These are phyloP conservation scores for Channallabes apus DNA, from an alignment of 2,797 vertebrate genomes.

Conservation along the genomic window DNA sequence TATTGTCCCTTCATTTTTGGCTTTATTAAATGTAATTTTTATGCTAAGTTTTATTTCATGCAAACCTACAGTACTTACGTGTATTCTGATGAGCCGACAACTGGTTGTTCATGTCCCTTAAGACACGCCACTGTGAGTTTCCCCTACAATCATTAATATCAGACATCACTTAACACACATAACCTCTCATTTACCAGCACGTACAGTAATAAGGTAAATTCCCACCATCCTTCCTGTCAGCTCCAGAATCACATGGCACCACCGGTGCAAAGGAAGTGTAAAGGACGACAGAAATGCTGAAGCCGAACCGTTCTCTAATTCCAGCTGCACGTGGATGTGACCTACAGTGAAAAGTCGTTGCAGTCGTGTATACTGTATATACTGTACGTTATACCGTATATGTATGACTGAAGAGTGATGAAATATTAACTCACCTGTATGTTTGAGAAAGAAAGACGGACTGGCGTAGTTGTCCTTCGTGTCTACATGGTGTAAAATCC, in stretches of 20 bases:
- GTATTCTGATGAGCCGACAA: constrained; percentile 48
- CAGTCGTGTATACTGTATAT: not conserved
- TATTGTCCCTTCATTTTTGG: no score
- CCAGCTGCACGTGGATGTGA: constrained; percentile 73
- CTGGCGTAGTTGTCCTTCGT: constrained; percentile 65
- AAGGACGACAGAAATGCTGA: constrained; percentile 69
- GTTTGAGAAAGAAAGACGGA: constrained; percentile 70
- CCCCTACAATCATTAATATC: constrained; percentile 59
- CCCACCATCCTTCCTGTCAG: constrained; percentile 67
- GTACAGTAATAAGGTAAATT: not conserved
- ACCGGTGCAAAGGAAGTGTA: constrained; percentile 67
- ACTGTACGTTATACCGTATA: no score
- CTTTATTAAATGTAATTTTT: no score
- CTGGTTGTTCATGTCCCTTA: constrained; percentile 44
- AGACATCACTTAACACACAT: not conserved
- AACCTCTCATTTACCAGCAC: not conserved
- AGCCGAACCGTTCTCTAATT: constrained; percentile 53
- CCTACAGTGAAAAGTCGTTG: constrained; percentile 58
- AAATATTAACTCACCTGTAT: constrained; percentile 63
- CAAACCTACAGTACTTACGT: constrained; percentile 60
- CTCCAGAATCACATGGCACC: constrained; percentile 72
- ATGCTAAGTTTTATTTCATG: not conserved
- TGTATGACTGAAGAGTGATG: not conserved
- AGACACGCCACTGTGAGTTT: constrained; percentile 65
- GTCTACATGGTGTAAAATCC: constrained; percentile 73